These are phyloP conservation scores for Malacosoma neustria DNA, from an alignment of 2,888 invertebrate genomes.

Conservation along the genomic window DNA sequence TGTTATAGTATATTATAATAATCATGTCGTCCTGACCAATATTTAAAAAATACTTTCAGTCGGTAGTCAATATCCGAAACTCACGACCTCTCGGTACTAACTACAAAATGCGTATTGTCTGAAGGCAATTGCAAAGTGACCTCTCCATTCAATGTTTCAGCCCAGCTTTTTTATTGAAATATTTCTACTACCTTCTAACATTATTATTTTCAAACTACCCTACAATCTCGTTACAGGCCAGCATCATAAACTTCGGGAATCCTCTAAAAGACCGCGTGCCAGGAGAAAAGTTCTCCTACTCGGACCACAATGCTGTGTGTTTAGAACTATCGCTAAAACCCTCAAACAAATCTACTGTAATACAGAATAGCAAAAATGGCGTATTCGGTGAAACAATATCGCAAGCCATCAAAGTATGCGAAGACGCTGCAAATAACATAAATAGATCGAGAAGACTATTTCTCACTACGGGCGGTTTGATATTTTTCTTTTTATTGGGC, in stretches of 20 bases:
- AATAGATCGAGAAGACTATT: slow-evolving; percentile 68
- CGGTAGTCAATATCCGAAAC: too few species aligned
- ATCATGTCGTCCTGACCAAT: too few species aligned
- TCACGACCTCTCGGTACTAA: too few species aligned
- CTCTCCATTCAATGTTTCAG: too few species aligned
- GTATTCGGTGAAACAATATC: slow-evolving; percentile 51
- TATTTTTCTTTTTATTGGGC: slow-evolving; percentile 68
- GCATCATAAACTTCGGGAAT: slow-evolving; percentile 72
- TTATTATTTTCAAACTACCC: too few species aligned
- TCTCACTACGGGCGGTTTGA: slow-evolving; percentile 57
- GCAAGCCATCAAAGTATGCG: slow-evolving; percentile 76
- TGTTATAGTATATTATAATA: too few species aligned
- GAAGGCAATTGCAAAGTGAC: too few species aligned
- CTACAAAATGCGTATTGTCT: too few species aligned
- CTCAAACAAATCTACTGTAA: slow-evolving; percentile 15
- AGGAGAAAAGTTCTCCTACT: slow-evolving; percentile 82
- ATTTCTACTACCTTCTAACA: too few species aligned
- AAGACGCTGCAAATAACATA: slow-evolving; percentile 69
- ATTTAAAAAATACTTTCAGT: too few species aligned
- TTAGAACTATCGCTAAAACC: slow-evolving; percentile 56
- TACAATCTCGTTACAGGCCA: slow-evolving; percentile 43
- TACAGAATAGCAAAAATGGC: slow-evolving; percentile 23
- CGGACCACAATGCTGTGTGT: slow-evolving; percentile 92
- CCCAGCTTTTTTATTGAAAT: too few species aligned
- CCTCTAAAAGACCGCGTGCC: slow-evolving; percentile 86